Evolutionary conservation across 1,140 invertebrate species (phyloP), one percentile per base, ranked within the genome.

Genomic region (Helicorthomorpha holstii): DNA sequence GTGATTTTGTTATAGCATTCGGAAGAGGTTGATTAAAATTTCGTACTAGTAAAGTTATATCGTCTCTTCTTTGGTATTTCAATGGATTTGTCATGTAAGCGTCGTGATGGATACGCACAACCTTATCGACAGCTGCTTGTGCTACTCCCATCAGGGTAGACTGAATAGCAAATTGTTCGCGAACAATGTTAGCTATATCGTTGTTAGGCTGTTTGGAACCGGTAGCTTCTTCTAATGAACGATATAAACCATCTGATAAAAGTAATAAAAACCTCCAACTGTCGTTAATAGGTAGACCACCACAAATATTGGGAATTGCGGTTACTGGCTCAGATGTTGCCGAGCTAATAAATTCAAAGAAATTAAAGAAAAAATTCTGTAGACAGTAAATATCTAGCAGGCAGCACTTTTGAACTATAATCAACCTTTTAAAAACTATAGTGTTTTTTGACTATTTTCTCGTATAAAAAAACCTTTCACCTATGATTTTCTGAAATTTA

Each of bases 91-190:
- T 57, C 60, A 85, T 79, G 59, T 78, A 88, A 50, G 77, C 75
- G 50, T 90, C 83, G 54, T 88, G 81, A 62, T 92, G 88, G 50
- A 85, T 77, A 47, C 84, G 69, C 3, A 85, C 83, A 7, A 87
- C 78, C 70, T 85, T 85, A 61, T 91, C 82, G 0, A 92, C 78
- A 0, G 89, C 85, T 1, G 83, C 82, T 69, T 92, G 86, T 29
- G 85, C 84, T 29, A 91, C 84, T 24, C 82, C 80, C 27, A 76
- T 82, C 49, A 91, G 68, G 3, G 85, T 85, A 0, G 80, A 75
- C 61, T 91, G 83, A 38, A 78, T 75, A 42, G 80, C 66, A 67
- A 92, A 92, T 73, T 89, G 65, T 61, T 85, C 81, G 12, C 85
- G 80, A 52, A 81, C 77, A 67, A 85, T 80, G 60, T 83, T 75